phyloP scores from a whole-genome alignment of 2,113 vertebrate species.

The Geococcyx californianus region DNA sequence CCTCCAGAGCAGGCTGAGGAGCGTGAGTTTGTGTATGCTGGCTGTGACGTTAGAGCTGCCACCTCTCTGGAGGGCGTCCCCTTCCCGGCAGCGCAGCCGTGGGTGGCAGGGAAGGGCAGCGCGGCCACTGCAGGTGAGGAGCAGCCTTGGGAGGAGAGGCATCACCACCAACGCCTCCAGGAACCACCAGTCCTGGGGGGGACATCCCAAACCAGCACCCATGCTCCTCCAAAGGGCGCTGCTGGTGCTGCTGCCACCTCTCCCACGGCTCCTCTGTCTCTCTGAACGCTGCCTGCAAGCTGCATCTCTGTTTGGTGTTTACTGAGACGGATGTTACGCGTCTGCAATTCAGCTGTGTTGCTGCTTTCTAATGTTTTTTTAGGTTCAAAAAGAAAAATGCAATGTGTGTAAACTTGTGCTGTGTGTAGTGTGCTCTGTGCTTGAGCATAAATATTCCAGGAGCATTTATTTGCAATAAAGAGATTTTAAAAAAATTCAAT shows the following conservation, averaged over 20 bases:
- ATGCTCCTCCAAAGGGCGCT: neutral
- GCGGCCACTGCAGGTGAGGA: fast-evolving
- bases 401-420: neutral
- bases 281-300: neutral
- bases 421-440: neutral
- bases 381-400: neutral
- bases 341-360: neutral
- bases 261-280: neutral
- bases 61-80: neutral
- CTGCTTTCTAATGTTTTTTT: neutral
- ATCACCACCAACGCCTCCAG: neutral
- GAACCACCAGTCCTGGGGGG: fast-evolving
- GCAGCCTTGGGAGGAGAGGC: neutral
- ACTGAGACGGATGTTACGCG: fast-evolving
- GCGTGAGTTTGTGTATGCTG: neutral
- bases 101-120: neutral
- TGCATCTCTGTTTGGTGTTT: neutral
- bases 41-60: neutral
- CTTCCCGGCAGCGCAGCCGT: neutral
- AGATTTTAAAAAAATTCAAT: neutral
- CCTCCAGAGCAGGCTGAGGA: neutral
- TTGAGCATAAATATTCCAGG: neutral
- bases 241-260: neutral
- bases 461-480: slow-evolving; percentile 45
- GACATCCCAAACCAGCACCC: neutral